Evolutionary conservation across 2,888 invertebrate species (phyloP).

Genomic region (Stratiomys singularior): DNA sequence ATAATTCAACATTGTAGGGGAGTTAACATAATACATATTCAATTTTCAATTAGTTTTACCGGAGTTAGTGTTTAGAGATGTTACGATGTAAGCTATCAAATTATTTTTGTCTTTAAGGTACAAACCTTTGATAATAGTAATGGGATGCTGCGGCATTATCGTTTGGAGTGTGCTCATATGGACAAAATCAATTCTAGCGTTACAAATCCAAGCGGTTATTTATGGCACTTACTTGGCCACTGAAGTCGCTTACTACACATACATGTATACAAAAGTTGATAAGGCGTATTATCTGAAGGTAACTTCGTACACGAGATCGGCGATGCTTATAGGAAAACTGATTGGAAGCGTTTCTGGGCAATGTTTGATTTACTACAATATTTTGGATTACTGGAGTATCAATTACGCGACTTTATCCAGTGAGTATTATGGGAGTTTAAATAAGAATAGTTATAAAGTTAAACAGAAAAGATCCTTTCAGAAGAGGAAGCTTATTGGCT

Average conservation of each 20-base stretch:
- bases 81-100: no score
- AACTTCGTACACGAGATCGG: conserved; percentile 78
- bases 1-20: no score
- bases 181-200: conserved; percentile 75
- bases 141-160: conserved; percentile 75
- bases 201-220: conserved; percentile 76
- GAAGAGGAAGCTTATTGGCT: no score
- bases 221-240: conserved; percentile 89
- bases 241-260: conserved; percentile 93
- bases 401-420: conserved; percentile 75
- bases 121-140: conserved; percentile 85
- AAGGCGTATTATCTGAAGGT: conserved; percentile 76
- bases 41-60: no score
- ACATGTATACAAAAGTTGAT: conserved; percentile 90
- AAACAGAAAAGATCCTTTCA: no score
- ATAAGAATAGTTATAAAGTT: no score
- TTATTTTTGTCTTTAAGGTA: conserved; percentile 67
- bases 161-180: conserved; percentile 83
- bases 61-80: no score
- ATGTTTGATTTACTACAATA: conserved; percentile 69
- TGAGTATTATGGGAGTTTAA: conserved; percentile 60
- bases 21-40: no score
- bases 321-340: conserved; percentile 76
- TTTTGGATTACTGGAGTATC: conserved; percentile 73
- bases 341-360: conserved; percentile 74